phyloP scores from a whole-genome alignment of 2,888 invertebrate species.

The Tuta absoluta region DNA sequence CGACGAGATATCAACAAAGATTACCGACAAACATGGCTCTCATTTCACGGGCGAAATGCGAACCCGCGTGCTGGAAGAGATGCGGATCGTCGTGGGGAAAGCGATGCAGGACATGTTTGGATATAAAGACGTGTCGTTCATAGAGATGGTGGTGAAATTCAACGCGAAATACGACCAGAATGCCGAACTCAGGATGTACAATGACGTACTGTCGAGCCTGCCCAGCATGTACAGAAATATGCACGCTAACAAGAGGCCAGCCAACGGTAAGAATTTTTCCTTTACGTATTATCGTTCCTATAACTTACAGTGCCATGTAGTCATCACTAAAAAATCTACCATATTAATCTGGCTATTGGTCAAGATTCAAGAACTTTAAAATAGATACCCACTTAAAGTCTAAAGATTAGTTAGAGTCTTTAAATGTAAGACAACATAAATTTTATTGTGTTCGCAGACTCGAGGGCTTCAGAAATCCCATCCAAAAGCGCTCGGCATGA shows the following conservation, averaged over 20 bases:
- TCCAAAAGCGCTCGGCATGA: constrained; percentile 46
- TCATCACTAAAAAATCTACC: background rate
- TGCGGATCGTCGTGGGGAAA: constrained; percentile 46
- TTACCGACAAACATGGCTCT: constrained; percentile 50
- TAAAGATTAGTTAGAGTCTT: background rate
- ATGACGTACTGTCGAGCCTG: constrained; percentile 54
- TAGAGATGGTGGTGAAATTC: constrained; percentile 65
- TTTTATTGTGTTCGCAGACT: constrained; percentile 49
- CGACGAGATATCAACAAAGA: constrained; percentile 55
- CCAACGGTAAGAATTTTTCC: constrained; percentile 56
- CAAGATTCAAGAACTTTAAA: too few species aligned
- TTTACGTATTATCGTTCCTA: too few species aligned
- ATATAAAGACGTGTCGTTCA: constrained; percentile 60
- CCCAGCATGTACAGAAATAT: constrained; percentile 49
- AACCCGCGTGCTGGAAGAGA: constrained; percentile 49
- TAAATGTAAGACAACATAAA: background rate
- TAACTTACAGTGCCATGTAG: background rate
- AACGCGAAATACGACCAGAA: constrained; percentile 52
- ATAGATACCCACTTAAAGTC: background rate
- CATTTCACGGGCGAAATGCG: constrained; percentile 46
- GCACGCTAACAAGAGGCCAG: constrained; percentile 47
- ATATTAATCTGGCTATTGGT: background rate
- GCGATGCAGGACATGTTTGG: constrained; percentile 61
- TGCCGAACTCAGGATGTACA: constrained; percentile 58
- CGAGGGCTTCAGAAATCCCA: constrained; percentile 44